Conservation (phyloP, 2,888 invertebrate genomes). For the Drosophila atroscutellata region DNA sequence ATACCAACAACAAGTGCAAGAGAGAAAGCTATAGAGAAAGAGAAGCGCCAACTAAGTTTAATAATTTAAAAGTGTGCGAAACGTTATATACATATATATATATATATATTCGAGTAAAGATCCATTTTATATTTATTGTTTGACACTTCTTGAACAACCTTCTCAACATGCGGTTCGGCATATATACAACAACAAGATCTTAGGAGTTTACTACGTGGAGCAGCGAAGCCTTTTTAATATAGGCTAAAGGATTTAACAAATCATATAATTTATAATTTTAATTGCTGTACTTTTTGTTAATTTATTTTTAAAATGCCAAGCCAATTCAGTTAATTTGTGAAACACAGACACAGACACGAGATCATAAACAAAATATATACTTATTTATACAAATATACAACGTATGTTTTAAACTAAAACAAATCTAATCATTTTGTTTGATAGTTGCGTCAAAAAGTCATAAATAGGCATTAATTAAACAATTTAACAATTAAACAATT, state of each 20-base stretch:
- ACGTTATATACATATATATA: conserved; percentile 61
- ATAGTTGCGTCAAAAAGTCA: conserved; percentile 78
- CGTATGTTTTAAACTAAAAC: conserved; percentile 65
- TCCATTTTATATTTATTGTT: conserved; percentile 64
- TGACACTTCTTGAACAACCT: conserved; percentile 33
- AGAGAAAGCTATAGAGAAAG: not conserved
- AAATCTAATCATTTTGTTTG: conserved; percentile 59
- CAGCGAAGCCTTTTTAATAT: conserved; percentile 44
- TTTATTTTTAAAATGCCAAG: conserved; percentile 60
- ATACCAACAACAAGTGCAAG: conserved; percentile 59
- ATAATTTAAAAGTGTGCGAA: conserved; percentile 39
- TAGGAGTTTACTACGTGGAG: conserved; percentile 38
- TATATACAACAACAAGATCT: too few species aligned
- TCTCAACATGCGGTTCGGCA: conserved; percentile 32
- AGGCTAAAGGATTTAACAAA: conserved; percentile 42
- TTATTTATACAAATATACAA: conserved; percentile 69
- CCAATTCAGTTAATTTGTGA: conserved; percentile 53
- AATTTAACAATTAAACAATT: conserved; percentile 58
- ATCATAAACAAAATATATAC: conserved; percentile 33
- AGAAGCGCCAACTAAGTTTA: conserved; percentile 72
- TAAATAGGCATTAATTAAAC: conserved; percentile 69
- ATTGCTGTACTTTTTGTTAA: conserved; percentile 65
- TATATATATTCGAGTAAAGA: conserved; percentile 65
- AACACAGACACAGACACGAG: conserved; percentile 15
- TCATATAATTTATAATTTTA: conserved; percentile 51